Conservation (phyloP, 2,797 vertebrate genomes). For the Anas capensis region DNA sequence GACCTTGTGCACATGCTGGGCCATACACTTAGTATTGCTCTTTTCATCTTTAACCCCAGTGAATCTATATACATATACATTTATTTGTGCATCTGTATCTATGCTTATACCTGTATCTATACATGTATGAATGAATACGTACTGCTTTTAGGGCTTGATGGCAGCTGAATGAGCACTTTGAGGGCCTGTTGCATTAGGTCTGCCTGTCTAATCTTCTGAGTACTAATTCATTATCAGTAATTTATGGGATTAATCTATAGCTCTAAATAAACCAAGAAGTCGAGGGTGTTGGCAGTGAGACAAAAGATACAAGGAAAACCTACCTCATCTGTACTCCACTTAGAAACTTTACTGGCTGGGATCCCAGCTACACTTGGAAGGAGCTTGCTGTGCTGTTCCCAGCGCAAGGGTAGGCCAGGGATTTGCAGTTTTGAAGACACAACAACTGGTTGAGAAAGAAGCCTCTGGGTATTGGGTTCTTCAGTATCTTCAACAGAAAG, state of each 20-base stretch:
- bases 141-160: background rate
- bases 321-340: conserved; percentile 89
- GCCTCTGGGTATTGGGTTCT: conserved; percentile 77
- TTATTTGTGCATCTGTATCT: background rate
- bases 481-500: conserved; percentile 70
- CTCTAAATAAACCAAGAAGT: background rate
- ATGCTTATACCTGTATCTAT: background rate
- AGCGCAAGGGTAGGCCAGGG: conserved; percentile 83
- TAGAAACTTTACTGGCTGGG: conserved; percentile 88
- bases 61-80: background rate
- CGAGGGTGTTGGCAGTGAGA: background rate
- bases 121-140: background rate
- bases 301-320: background rate
- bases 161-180: background rate
- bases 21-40: background rate
- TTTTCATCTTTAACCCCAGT: background rate
- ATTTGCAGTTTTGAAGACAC: conserved; percentile 83
- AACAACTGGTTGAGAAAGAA: conserved; percentile 83
- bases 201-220: background rate
- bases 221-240: background rate
- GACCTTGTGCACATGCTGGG: background rate
- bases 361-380: conserved; percentile 88
- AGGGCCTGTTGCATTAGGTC: background rate
- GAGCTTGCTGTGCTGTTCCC: conserved; percentile 90
- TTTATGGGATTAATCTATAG: background rate